Percentiles rank a stretch among this genome's conserved stretches.
These are phyloP conservation scores for Emberiza fucata DNA, from an alignment of 2,113 vertebrate genomes.

Conservation along the genomic window DNA sequence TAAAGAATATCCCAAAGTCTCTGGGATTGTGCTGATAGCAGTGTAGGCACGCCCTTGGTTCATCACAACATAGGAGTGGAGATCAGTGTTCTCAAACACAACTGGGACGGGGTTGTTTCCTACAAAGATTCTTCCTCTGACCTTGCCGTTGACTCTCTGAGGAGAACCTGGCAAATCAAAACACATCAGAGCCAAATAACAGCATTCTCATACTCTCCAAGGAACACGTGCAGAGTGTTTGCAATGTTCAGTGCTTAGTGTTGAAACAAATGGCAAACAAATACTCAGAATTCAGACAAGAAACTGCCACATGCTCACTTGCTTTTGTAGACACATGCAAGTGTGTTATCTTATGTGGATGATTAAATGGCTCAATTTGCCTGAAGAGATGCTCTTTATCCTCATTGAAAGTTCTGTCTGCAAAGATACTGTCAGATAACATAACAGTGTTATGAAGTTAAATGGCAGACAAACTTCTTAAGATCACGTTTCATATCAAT, in stretches of 20 bases:
- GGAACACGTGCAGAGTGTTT: not conserved
- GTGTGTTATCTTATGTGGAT: not conserved
- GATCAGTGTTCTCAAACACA: constrained; percentile 84
- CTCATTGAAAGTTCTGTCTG: not conserved
- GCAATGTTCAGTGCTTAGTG: not conserved
- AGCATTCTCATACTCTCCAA: not conserved
- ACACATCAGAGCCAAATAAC: not conserved
- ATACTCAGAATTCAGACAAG: not conserved
- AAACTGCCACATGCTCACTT: not conserved
- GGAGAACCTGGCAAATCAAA: constrained; percentile 81
- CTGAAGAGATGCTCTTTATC: not conserved
- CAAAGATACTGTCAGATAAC: not conserved
- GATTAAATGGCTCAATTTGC: not conserved
- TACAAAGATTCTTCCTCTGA: constrained; percentile 84
- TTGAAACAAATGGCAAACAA: not conserved
- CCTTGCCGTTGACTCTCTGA: constrained; percentile 92
- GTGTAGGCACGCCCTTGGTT: constrained; percentile 94
- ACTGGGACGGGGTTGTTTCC: constrained; percentile 76
- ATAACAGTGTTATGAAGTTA: not conserved
- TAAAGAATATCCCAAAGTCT: constrained; percentile 82
- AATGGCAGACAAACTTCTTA: not conserved
- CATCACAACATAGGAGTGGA: constrained; percentile 94
- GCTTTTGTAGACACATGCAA: rapidly evolving
- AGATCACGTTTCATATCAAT: not conserved
- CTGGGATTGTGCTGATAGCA: constrained; percentile 89